Conservation (phyloP, 2,888 invertebrate genomes). For the Pseudanteris insignis region DNA sequence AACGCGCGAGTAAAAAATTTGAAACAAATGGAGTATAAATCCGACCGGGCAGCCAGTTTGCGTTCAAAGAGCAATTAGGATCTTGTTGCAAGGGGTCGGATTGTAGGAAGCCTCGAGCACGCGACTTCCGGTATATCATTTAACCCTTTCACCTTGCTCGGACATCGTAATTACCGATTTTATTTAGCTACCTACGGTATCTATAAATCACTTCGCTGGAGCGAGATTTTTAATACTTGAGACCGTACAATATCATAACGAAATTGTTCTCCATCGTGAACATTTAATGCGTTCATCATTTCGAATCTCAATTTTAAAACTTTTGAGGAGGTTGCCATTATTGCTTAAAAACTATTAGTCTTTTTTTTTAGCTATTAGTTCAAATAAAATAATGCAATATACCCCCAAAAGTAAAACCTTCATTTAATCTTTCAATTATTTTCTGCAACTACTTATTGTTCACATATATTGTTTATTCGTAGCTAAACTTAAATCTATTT, state of each 20-base stretch:
- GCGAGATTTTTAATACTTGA: neutral
- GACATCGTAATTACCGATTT: constrained; percentile 24
- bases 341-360: too few relatives aligned
- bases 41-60: constrained; percentile 33
- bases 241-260: neutral
- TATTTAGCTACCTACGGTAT: constrained; percentile 26
- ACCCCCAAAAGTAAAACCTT: too few relatives aligned
- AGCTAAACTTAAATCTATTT: too few relatives aligned
- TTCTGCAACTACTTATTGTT: too few relatives aligned
- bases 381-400: too few relatives aligned
- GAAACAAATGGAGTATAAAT: constrained; percentile 44
- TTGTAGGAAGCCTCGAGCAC: constrained; percentile 54
- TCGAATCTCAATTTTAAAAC: too few relatives aligned
- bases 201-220: neutral
- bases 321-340: too few relatives aligned
- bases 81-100: constrained; percentile 50
- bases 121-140: constrained; percentile 56
- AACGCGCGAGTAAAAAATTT: constrained; percentile 5
- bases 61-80: constrained; percentile 49
- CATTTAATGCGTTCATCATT: neutral
- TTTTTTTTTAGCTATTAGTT: too few relatives aligned
- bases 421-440: too few relatives aligned
- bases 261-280: neutral
- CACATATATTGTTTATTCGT: too few relatives aligned
- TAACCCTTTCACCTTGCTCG: constrained; percentile 42